A percentile compares a stretch with the other conserved stretches of the same genome.
Conservation (phyloP, 1,140 invertebrate genomes). For the Mercenaria mercenaria region DNA sequence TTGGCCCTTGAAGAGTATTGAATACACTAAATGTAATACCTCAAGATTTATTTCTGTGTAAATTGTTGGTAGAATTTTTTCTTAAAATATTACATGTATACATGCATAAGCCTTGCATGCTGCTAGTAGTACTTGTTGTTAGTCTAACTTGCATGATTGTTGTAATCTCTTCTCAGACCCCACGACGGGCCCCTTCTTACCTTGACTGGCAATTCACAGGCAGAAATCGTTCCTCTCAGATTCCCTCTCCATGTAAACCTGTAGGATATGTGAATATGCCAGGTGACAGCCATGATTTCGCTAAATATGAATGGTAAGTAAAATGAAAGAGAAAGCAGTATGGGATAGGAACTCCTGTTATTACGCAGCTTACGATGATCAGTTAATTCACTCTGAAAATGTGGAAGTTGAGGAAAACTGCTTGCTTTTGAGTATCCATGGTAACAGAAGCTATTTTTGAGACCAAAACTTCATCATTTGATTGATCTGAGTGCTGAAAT, state of each 20-base stretch:
- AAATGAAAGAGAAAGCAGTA: not conserved
- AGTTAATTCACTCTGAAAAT: too few species aligned
- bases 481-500: too few species aligned
- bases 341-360: not conserved
- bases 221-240: not conserved
- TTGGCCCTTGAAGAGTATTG: too few species aligned
- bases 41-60: too few species aligned
- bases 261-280: conserved; percentile 24
- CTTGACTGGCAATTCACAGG: conserved; percentile 36
- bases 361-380: too few species aligned
- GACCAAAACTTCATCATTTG: too few species aligned
- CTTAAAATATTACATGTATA: too few species aligned
- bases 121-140: not conserved
- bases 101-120: not conserved
- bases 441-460: too few species aligned
- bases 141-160: not conserved
- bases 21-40: too few species aligned
- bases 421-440: conserved; percentile 29
- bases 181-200: not conserved
- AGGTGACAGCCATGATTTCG: not conserved
- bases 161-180: conserved; percentile 31
- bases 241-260: not conserved
- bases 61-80: too few species aligned
- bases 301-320: conserved; percentile 31
- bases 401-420: not conserved